Percentiles rank a stretch among this genome's conserved stretches.
phyloP scores from a whole-genome alignment of 2,888 invertebrate species.

The Serripes groenlandicus region DNA sequence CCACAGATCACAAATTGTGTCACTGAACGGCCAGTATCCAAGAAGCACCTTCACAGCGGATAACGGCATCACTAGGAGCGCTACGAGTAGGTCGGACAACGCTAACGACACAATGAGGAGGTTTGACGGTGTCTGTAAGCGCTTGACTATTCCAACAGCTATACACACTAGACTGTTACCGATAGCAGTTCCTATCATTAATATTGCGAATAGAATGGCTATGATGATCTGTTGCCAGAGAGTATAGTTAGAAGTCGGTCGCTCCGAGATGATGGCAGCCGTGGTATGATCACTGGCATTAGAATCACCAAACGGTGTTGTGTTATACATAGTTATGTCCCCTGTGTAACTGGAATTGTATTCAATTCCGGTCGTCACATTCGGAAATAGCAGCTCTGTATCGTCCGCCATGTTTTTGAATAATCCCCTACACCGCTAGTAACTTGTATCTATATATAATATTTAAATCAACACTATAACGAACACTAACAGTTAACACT shows the following conservation, averaged over 20 bases:
- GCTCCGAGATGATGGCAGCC: background rate
- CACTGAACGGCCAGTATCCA: constrained; percentile 84
- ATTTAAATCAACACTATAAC: no score
- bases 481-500: no score
- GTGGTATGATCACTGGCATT: constrained; percentile 19
- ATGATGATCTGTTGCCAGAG: constrained; percentile 77
- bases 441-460: no score
- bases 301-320: constrained; percentile 6
- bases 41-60: constrained; percentile 86
- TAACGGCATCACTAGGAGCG: constrained; percentile 88
- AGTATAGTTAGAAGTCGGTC: constrained; percentile 33
- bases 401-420: constrained; percentile 13
- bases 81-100: constrained; percentile 88
- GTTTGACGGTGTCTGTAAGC: constrained; percentile 87
- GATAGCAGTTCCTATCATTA: constrained; percentile 87
- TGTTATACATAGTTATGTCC: background rate
- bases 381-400: constrained; percentile 1
- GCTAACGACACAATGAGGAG: constrained; percentile 87
- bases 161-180: constrained; percentile 88
- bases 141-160: constrained; percentile 88
- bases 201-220: constrained; percentile 72
- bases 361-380: background rate
- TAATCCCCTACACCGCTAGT: background rate
- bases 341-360: constrained; percentile 15
- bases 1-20: constrained; percentile 87